Base-by-base conservation (phyloP, 2,888 invertebrate species). In the Mellilla xanthometata region DNA sequence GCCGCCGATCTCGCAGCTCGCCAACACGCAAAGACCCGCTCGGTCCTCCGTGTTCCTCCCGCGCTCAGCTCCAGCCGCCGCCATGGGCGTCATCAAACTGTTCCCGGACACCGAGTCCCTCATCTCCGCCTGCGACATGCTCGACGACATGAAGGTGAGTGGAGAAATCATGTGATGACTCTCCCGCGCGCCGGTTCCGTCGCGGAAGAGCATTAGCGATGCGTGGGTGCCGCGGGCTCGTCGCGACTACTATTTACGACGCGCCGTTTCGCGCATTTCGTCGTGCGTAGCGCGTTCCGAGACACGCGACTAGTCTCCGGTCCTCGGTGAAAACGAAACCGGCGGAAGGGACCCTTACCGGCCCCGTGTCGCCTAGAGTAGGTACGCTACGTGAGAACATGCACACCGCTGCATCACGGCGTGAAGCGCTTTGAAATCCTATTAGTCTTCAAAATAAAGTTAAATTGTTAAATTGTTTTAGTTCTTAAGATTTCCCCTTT, bases 131-230 rank as follows among this genome's bases (percentile, higher is more conserved):
- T 88, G 88, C 59, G 89, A 89, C 54, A 68, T 88, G 78, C 85
- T 89, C 76, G 89, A 89, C 62, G 88, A 89, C 50, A 84, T 88
- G 84, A 83, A 82, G 87, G 88, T 89, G 74, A 82, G 84, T 76
- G 72, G 56, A 56, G 38, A 32, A 32, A 38, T 47, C 47, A 47
- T 41, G 47, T 47, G 47, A 47, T 13, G 23, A 15, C 8, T 22
- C n/a, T 15, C 38, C 27, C 28, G 23, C n/a, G 35, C 48, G 47
- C 49, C 58, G 59, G 65, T 70, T 67, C 70, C 66, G 70, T 70
- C 68, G 70, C 69, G 64, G 68, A 68, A 59, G 70, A 73, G 72
- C 66, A 68, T 58, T 57, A 65, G 62, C 58, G 62, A 64, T 72
- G 75, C 65, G 73, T 75, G 65, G 67, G 74, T 67, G 78, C 72